A percentile compares a stretch with the other conserved stretches of the same genome.
These are phyloP conservation scores for Drosophila tristis DNA, from an alignment of 1,140 invertebrate genomes.

Conservation along the genomic window DNA sequence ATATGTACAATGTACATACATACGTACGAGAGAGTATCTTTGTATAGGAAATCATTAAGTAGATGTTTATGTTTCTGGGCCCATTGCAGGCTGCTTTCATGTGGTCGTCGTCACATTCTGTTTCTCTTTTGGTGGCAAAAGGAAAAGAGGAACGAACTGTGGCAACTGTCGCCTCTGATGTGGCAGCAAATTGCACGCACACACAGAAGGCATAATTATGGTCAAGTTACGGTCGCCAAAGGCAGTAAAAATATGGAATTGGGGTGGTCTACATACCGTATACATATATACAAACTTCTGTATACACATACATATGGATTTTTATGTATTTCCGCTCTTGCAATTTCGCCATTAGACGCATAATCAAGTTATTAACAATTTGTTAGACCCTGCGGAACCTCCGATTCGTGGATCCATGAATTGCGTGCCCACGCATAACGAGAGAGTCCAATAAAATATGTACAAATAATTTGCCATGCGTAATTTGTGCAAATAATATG, in stretches of 20 bases:
- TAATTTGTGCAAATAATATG: slow-evolving; percentile 83
- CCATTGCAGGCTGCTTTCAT: slow-evolving; percentile 62
- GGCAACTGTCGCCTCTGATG: slow-evolving; percentile 65
- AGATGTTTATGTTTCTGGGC: slow-evolving; percentile 70
- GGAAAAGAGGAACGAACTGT: slow-evolving; percentile 6
- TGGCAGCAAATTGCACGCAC: slow-evolving; percentile 63
- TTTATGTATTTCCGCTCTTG: slow-evolving; percentile 34
- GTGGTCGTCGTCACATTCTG: slow-evolving; percentile 75
- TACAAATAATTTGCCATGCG: slow-evolving; percentile 76
- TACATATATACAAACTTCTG: neutral
- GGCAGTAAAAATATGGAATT: slow-evolving; percentile 55
- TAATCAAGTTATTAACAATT: slow-evolving; percentile 82
- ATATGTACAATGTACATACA: slow-evolving; percentile 10
- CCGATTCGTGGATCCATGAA: slow-evolving; percentile 22
- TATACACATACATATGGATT: neutral
- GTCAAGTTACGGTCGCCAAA: slow-evolving; percentile 61
- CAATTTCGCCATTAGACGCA: slow-evolving; percentile 76
- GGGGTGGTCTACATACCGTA: slow-evolving; percentile 46
- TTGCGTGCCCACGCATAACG: slow-evolving; percentile 69
- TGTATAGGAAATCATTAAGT: slow-evolving; percentile 75
- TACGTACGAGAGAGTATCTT: neutral
- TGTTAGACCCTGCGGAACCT: slow-evolving; percentile 63
- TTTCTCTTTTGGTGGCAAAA: slow-evolving; percentile 32
- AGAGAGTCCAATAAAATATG: slow-evolving; percentile 69
- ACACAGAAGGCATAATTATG: slow-evolving; percentile 60